Evolutionary conservation across 2,888 invertebrate genomes (phyloP), one percentile per base, ranked within the genome.

Genomic region (Actias luna): DNA sequence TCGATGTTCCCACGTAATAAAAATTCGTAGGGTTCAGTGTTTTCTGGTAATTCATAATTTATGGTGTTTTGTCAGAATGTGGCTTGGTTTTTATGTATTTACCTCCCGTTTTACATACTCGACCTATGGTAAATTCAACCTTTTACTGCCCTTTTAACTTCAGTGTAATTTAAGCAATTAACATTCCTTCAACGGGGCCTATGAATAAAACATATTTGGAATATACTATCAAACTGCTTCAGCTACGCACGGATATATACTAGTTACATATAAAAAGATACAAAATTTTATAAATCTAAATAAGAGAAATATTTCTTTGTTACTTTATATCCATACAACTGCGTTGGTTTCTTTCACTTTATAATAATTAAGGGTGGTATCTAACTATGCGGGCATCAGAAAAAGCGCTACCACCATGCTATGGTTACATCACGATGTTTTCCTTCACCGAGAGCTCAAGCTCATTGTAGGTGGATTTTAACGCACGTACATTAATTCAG

Each of bases 1-100:
- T 64, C 66, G 64, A 72, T 78, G 76, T 76, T 77, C 76, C 73
- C 76, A 80, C 75, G 75, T 75, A 73, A 78, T 79, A 79, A 80
- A 79, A 79, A 74, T 81, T 63, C 58, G 29, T n/a, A 25, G 25
- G 55, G 29, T n/a, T 55, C 29, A n/a, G n/a, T 33, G 18, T 60
- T 60, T 35, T 50, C 5, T 22, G 46, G 46, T 50, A 50, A 50
- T 50, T 50, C 25, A 1, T 50, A 50, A 50, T 50, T 50, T 50
- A 50, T 50, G 46, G 46, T 12, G 46, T 25, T 50, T 50, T 50
- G 46, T 50, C 25, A 50, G 46, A 50, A 22, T 50, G 46, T 22
- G 22, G 25, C 46, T 12, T 1, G 25, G 25, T 3, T 50, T 50
- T 50, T 50, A 10, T 25, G 22, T 46, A 10, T 46, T 46, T 22